phyloP scores from a whole-genome alignment of 2,113 vertebrate genomes.

The Alligator sinensis region DNA sequence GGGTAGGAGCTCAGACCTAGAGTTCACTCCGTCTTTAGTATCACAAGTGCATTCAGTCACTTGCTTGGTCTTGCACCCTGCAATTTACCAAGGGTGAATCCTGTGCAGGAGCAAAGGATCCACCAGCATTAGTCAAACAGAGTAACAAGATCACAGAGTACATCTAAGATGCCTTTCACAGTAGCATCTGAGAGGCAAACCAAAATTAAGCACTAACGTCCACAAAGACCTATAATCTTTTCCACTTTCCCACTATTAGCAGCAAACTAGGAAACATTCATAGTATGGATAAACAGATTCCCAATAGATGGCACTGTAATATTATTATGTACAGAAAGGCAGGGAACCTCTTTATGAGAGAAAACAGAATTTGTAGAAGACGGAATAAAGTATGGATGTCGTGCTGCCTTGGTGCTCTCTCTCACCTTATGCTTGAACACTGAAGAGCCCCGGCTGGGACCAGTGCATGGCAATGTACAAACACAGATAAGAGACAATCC shows the following conservation, averaged over 20 bases:
- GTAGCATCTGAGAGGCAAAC: too few relatives aligned
- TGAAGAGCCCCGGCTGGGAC: not conserved
- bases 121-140: not conserved
- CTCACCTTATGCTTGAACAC: too few relatives aligned
- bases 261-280: too few relatives aligned
- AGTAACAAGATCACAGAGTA: not conserved
- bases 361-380: accelerated
- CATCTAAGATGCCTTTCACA: too few relatives aligned
- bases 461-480: accelerated
- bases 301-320: accelerated
- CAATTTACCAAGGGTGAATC: not conserved
- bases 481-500: accelerated
- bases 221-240: too few relatives aligned
- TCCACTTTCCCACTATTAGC: too few relatives aligned
- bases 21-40: not conserved
- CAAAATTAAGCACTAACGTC: too few relatives aligned
- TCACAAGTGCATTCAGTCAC: not conserved
- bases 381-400: not conserved
- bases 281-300: not conserved
- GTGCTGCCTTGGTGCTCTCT: not conserved
- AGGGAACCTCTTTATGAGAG: not conserved
- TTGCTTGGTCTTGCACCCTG: not conserved
- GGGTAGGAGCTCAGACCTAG: not conserved
- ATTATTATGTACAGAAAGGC: not conserved
- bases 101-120: not conserved